phyloP scores from a whole-genome alignment of 2,113 vertebrate genomes.

The Eurypyga helias region DNA sequence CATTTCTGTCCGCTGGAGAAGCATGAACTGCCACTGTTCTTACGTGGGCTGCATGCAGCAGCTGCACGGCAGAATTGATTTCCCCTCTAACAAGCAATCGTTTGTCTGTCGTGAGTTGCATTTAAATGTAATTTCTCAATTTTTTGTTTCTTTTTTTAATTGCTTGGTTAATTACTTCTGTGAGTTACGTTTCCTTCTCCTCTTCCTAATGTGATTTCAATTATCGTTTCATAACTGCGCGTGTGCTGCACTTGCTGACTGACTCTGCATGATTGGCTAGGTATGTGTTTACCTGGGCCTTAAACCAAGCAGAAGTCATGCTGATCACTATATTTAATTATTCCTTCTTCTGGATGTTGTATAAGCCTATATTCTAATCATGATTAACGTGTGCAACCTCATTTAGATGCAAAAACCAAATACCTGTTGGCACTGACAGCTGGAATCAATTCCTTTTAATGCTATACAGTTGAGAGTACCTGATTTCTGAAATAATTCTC shows the following conservation, averaged over 20 bases:
- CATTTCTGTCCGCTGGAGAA: background rate
- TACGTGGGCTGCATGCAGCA: background rate
- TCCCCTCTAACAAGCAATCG: background rate
- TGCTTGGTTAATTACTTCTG: background rate
- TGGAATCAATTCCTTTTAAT: background rate
- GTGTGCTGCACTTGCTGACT: background rate
- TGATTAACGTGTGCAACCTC: background rate
- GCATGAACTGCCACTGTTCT: background rate
- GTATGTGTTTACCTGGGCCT: background rate
- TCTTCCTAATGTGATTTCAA: background rate
- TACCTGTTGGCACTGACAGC: background rate
- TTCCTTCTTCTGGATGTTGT: background rate
- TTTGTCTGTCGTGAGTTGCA: background rate
- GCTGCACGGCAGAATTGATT: conserved; percentile 2
- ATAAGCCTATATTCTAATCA: background rate
- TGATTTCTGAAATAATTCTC: background rate
- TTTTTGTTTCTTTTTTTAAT: background rate
- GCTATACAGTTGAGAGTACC: background rate
- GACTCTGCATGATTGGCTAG: background rate
- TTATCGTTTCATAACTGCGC: background rate
- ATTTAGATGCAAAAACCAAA: background rate
- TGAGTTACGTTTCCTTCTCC: background rate
- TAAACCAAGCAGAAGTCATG: background rate
- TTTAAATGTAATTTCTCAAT: conserved; percentile 8
- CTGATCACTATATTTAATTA: background rate